These are phyloP conservation scores for Enteromius mattozi DNA, from an alignment of 2,797 vertebrate species.

Conservation along the genomic window DNA sequence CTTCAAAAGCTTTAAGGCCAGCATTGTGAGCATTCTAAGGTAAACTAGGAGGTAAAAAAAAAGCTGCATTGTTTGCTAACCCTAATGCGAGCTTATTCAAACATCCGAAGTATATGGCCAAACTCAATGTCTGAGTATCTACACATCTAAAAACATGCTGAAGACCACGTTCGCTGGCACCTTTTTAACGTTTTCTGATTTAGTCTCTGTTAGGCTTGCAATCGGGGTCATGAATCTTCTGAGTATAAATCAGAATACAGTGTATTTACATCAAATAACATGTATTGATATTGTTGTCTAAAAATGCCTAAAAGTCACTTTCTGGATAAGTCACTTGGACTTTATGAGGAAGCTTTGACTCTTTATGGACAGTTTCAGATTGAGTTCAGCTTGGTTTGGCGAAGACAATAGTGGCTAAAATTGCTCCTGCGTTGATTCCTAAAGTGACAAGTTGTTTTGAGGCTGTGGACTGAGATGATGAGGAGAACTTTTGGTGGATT, in stretches of 20 bases:
- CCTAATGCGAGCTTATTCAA: neutral
- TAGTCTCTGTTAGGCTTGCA: constrained; percentile 61
- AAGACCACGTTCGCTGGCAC: neutral
- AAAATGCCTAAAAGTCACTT: too few species aligned
- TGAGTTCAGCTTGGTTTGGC: neutral
- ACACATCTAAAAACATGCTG: neutral
- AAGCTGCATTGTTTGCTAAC: neutral
- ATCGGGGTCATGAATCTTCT: constrained; percentile 63
- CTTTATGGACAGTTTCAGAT: constrained; percentile 55
- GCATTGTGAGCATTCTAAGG: neutral
- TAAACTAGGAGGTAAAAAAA: neutral
- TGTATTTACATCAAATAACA: constrained; percentile 66
- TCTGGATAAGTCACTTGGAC: constrained; percentile 60
- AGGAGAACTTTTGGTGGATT: neutral
- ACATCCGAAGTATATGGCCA: neutral
- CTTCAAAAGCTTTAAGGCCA: neutral
- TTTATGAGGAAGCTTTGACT: constrained; percentile 62
- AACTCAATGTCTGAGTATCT: neutral
- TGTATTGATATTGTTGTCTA: neutral
- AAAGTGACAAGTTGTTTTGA: neutral
- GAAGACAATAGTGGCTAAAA: neutral
- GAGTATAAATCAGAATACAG: constrained; percentile 67
- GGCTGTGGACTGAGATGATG: constrained; percentile 1
- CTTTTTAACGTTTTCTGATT: neutral
- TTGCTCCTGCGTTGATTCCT: neutral